A percentile compares a stretch with the other conserved stretches of the same genome.
Conservation (phyloP, 2,888 invertebrate genomes). For the Eupithecia abbreviata region DNA sequence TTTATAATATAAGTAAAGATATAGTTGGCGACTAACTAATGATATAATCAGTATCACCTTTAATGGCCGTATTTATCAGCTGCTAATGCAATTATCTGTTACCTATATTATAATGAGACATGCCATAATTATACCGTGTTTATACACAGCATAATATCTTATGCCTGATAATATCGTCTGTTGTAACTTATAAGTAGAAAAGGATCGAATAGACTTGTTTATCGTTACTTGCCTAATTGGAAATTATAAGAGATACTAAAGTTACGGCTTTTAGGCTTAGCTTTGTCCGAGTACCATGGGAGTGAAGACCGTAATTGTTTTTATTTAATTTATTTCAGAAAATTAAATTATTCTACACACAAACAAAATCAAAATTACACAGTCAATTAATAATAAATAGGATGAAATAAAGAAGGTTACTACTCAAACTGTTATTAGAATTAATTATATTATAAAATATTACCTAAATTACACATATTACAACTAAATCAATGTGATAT, state of each 20-base stretch:
- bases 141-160: constrained; percentile 31
- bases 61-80: constrained; percentile 11
- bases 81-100: constrained; percentile 22
- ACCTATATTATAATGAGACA: constrained; percentile 16
- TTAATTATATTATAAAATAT: too few species aligned
- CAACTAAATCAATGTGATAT: too few species aligned
- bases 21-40: neutral
- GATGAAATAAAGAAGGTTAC: too few species aligned
- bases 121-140: constrained; percentile 14
- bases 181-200: constrained; percentile 24
- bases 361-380: too few species aligned
- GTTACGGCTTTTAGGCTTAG: neutral
- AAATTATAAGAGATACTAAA: neutral
- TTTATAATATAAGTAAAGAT: too few species aligned
- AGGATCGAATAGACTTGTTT: constrained; percentile 3
- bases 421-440: too few species aligned
- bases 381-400: too few species aligned
- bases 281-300: neutral
- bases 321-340: too few species aligned
- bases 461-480: too few species aligned
- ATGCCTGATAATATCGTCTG: constrained; percentile 5
- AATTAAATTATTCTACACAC: too few species aligned
- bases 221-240: neutral
- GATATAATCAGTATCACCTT: neutral
- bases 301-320: neutral